Percentiles rank a stretch among this genome's conserved stretches.
These are phyloP conservation scores for Paraescarpia echinospica DNA, from an alignment of 1,140 invertebrate genomes.

Conservation along the genomic window DNA sequence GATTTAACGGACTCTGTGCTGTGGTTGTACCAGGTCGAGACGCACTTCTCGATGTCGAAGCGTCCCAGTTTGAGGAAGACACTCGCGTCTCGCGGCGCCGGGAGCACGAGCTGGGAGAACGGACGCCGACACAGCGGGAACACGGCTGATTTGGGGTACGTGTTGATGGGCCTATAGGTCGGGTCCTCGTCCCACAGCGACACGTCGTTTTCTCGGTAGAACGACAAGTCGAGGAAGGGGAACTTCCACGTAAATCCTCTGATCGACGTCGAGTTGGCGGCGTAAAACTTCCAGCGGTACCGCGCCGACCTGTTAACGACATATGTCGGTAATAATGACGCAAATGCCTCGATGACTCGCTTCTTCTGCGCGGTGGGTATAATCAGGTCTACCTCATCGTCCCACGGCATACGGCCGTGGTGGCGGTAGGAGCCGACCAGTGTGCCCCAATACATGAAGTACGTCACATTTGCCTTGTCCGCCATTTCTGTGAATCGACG, in stretches of 20 bases:
- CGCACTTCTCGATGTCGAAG: not conserved
- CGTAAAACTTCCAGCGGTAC: not conserved
- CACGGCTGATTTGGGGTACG: not conserved
- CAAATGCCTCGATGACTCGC: not conserved
- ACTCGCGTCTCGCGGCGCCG: not conserved
- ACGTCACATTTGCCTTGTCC: constrained; percentile 35
- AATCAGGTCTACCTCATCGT: constrained; percentile 50
- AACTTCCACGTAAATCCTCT: not conserved
- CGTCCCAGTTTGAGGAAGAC: not conserved
- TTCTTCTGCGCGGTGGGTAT: constrained; percentile 33
- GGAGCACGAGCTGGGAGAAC: not conserved
- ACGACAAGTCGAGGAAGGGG: constrained; percentile 15
- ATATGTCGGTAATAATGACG: not conserved
- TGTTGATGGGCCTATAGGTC: not conserved
- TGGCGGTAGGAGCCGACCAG: constrained; percentile 44
- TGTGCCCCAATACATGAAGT: constrained; percentile 43
- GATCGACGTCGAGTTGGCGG: not conserved
- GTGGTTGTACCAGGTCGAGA: not conserved
- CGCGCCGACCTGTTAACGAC: not conserved
- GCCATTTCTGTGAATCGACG: constrained; percentile 26
- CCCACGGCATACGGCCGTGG: constrained; percentile 49
- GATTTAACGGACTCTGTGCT: not conserved
- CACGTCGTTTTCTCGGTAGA: not conserved
- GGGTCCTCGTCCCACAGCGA: not conserved
- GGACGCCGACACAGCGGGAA: not conserved